A percentile compares a stretch with the other conserved stretches of the same genome.
These are phyloP conservation scores for Holacanthella duospinosa DNA, from an alignment of 2,888 invertebrate species.

Conservation along the genomic window DNA sequence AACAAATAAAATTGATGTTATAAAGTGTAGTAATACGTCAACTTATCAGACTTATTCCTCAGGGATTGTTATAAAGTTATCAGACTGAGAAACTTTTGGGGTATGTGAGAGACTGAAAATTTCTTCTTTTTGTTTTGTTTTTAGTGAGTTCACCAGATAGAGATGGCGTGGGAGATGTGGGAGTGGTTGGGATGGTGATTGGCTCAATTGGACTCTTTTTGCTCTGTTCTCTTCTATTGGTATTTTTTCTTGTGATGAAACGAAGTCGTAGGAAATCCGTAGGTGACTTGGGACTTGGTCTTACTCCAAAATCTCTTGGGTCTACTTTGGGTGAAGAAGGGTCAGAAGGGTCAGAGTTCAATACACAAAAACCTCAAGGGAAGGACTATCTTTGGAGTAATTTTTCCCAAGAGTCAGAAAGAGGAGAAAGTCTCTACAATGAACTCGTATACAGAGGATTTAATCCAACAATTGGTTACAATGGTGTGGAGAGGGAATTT, in stretches of 20 bases:
- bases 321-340: not conserved
- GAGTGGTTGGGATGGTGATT: not conserved
- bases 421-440: not conserved
- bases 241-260: not conserved
- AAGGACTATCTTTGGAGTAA: conserved; percentile 1
- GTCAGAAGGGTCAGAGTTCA: not conserved
- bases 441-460: not conserved
- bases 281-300: not conserved
- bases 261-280: not conserved
- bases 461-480: not conserved
- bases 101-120: too few relatives aligned
- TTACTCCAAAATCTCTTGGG: not conserved
- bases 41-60: too few relatives aligned
- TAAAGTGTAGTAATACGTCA: too few relatives aligned
- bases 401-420: not conserved
- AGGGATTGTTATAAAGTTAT: too few relatives aligned
- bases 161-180: not conserved
- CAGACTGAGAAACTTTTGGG: too few relatives aligned
- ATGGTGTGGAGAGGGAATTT: not conserved
- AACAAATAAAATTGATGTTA: too few relatives aligned
- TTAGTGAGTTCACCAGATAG: not conserved
- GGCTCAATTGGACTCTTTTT: not conserved
- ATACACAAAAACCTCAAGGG: not conserved
- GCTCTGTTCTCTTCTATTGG: not conserved
- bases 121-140: not conserved